Evolutionary conservation across 2,888 invertebrate genomes (phyloP).

Genomic region (Eilema sororculum): DNA sequence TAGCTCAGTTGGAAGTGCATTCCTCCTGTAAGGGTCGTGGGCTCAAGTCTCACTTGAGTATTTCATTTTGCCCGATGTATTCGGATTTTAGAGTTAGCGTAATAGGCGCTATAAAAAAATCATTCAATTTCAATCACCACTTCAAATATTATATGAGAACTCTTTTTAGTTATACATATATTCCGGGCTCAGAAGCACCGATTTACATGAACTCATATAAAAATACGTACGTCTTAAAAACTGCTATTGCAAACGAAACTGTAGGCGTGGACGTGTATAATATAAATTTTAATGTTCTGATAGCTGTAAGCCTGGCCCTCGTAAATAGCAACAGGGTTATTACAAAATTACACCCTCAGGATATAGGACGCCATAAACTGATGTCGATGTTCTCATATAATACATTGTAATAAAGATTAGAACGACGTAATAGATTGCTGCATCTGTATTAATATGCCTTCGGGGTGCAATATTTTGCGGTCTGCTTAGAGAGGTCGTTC

Average conservation of each 20-base stretch:
- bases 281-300: slow-evolving; percentile 73
- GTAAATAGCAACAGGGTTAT: slow-evolving; percentile 72
- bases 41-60: too few relatives aligned
- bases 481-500: slow-evolving; percentile 21
- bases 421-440: slow-evolving; percentile 64
- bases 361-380: slow-evolving; percentile 65
- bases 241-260: slow-evolving; percentile 41
- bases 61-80: too few relatives aligned
- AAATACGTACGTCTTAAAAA: slow-evolving; percentile 29
- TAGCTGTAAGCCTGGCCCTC: slow-evolving; percentile 72
- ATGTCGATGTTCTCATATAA: slow-evolving; percentile 68
- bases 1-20: too few relatives aligned
- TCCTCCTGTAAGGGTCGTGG: too few relatives aligned
- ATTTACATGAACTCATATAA: neutral
- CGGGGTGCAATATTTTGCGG: slow-evolving; percentile 55
- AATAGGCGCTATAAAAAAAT: too few relatives aligned
- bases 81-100: too few relatives aligned
- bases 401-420: slow-evolving; percentile 73
- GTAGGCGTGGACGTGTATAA: slow-evolving; percentile 50
- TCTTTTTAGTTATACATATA: neutral
- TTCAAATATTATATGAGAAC: neutral
- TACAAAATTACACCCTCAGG: slow-evolving; percentile 73
- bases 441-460: slow-evolving; percentile 63
- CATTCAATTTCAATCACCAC: neutral
- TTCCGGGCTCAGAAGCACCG: neutral